Conservation (phyloP, 2,888 invertebrate species). For the Papilio demoleus region DNA sequence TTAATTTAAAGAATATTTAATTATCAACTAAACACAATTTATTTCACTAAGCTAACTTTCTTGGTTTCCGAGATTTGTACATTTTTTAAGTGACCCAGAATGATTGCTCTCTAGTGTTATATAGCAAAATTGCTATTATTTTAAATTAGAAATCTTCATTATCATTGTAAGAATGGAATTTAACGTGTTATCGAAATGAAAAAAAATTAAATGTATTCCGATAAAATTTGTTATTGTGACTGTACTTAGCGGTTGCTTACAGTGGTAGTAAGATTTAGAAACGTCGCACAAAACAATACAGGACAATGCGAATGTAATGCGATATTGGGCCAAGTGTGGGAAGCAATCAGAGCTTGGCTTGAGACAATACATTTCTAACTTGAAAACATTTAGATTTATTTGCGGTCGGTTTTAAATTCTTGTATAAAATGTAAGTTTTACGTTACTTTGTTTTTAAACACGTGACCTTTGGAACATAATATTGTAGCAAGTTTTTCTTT, state of each 20-base stretch:
- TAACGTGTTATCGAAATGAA: too few relatives aligned
- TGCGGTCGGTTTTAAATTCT: conserved; percentile 24
- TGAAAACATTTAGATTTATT: conserved; percentile 39
- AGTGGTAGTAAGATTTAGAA: conserved; percentile 73
- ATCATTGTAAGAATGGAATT: too few relatives aligned
- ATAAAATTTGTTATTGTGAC: conserved; percentile 40
- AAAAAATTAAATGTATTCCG: neutral
- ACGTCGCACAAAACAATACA: conserved; percentile 56
- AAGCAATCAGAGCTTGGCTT: conserved; percentile 65
- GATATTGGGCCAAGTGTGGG: conserved; percentile 61
- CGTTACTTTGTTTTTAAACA: neutral
- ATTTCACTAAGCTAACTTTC: too few relatives aligned
- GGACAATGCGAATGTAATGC: conserved; percentile 67
- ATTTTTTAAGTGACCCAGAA: too few relatives aligned
- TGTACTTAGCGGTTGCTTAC: conserved; percentile 70
- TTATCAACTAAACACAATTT: too few relatives aligned
- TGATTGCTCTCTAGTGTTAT: too few relatives aligned
- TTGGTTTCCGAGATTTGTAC: too few relatives aligned
- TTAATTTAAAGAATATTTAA: too few relatives aligned
- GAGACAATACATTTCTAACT: conserved; percentile 46
- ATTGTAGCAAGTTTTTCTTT: too few relatives aligned
- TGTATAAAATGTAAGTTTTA: neutral
- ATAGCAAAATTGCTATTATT: too few relatives aligned
- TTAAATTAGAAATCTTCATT: too few relatives aligned
- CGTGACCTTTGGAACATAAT: neutral